Conservation (phyloP, 2,888 invertebrate species). For the Cephus sareptanus region DNA sequence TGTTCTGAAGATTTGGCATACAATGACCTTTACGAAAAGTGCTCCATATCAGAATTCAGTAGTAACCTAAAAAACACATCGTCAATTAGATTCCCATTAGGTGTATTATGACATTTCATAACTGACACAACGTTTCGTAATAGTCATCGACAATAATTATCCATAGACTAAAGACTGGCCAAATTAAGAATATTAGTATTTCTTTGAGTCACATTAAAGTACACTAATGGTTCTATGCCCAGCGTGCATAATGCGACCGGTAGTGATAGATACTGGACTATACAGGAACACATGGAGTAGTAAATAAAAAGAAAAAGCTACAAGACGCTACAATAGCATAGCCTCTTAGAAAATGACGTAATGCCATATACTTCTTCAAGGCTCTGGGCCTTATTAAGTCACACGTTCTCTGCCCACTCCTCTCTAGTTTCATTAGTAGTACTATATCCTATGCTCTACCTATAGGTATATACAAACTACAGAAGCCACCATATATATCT, state of each 20-base stretch:
- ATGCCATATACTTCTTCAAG: conserved; percentile 34
- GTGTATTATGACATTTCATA: not conserved
- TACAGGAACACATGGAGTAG: not conserved
- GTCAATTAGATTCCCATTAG: not conserved
- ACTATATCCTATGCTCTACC: not conserved
- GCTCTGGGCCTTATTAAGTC: conserved; percentile 34
- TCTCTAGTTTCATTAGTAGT: conserved; percentile 4
- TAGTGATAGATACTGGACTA: not conserved
- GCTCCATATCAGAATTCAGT: no score
- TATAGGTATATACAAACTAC: not conserved
- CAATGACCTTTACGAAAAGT: no score
- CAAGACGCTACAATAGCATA: conserved; percentile 26
- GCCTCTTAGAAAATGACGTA: conserved; percentile 29
- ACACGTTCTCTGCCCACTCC: conserved; percentile 22
- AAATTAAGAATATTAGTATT: not conserved
- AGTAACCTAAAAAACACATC: not conserved
- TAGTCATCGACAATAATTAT: not conserved
- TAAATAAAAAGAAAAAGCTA: not conserved
- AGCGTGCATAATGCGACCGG: not conserved
- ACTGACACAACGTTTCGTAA: not conserved
- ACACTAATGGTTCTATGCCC: not conserved
- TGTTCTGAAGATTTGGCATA: no score
- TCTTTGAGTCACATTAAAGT: not conserved
- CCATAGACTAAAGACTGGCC: no score
- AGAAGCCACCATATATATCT: not conserved